phyloP scores from a whole-genome alignment of 2,113 vertebrate species.

The Brachypteracias leptosomus region DNA sequence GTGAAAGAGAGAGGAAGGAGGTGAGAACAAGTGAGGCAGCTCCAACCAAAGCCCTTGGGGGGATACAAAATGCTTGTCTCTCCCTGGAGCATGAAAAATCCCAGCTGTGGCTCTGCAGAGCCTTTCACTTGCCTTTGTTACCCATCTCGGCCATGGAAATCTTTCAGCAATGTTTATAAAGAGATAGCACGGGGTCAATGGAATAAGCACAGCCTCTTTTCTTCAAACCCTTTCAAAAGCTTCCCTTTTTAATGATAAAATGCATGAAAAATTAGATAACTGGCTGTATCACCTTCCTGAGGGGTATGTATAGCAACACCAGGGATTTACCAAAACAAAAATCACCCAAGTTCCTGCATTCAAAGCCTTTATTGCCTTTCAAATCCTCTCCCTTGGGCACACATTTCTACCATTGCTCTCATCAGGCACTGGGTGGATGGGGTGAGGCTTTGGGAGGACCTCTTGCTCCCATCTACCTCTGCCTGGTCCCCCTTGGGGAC shows the following conservation, averaged over 20 bases:
- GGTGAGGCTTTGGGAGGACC: background rate
- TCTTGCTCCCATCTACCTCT: rapidly evolving
- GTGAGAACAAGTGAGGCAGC: background rate
- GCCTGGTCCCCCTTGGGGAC: background rate
- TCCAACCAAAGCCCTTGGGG: background rate
- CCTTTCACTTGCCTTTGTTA: slow-evolving; percentile 7
- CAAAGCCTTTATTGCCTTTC: background rate
- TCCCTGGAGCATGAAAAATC: slow-evolving; percentile 9
- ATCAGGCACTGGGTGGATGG: background rate
- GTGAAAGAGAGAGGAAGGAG: background rate
- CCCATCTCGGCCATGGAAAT: background rate
- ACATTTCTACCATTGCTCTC: background rate
- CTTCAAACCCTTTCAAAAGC: background rate
- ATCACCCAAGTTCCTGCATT: background rate
- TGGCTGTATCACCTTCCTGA: background rate
- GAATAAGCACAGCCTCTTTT: background rate
- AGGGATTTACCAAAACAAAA: background rate
- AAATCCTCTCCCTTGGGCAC: background rate
- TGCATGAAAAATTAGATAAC: background rate
- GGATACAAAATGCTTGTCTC: background rate
- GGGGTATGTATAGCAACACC: background rate
- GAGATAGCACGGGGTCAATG: background rate
- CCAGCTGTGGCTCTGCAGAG: background rate
- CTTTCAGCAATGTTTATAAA: slow-evolving; percentile 8
- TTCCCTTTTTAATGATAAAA: background rate